phyloP scores from a whole-genome alignment of 1,140 invertebrate species.

The Arctopsyche grandis region DNA sequence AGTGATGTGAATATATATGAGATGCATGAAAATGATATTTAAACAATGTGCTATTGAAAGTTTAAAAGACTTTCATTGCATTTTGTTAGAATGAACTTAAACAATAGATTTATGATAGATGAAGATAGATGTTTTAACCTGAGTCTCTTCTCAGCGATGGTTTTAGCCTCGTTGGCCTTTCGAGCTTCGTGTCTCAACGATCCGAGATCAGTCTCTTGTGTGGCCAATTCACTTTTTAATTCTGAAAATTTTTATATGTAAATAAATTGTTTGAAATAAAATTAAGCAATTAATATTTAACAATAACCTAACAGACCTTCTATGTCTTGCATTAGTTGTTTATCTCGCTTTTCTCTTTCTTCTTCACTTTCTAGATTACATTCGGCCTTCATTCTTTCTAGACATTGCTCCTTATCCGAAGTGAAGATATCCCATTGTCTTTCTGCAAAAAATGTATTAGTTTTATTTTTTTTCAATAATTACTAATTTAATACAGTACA shows the following conservation, averaged over 20 bases:
- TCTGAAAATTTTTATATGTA: conserved; percentile 35
- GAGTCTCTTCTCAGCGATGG: conserved; percentile 45
- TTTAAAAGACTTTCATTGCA: no score
- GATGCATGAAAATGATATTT: background rate
- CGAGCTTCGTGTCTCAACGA: conserved; percentile 41
- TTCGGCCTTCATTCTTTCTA: conserved; percentile 64
- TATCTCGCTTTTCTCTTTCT: conserved; percentile 63
- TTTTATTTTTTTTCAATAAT: background rate
- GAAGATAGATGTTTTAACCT: conserved; percentile 36
- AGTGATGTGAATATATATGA: background rate
- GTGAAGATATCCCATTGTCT: conserved; percentile 66
- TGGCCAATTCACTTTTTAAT: conserved; percentile 44
- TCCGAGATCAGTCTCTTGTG: conserved; percentile 36
- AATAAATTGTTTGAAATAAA: background rate
- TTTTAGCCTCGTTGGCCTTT: conserved; percentile 46
- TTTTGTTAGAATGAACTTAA: background rate
- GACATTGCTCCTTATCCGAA: conserved; percentile 63
- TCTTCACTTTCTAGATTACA: conserved; percentile 65
- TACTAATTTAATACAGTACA: background rate
- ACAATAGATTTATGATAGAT: background rate
- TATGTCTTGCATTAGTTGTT: conserved; percentile 61
- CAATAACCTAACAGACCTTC: conserved; percentile 56
- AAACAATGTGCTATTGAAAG: background rate
- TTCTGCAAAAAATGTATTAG: conserved; percentile 56
- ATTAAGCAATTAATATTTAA: background rate